These are phyloP conservation scores for Oryzias woworae DNA, from an alignment of 2,113 vertebrate genomes.

Conservation along the genomic window DNA sequence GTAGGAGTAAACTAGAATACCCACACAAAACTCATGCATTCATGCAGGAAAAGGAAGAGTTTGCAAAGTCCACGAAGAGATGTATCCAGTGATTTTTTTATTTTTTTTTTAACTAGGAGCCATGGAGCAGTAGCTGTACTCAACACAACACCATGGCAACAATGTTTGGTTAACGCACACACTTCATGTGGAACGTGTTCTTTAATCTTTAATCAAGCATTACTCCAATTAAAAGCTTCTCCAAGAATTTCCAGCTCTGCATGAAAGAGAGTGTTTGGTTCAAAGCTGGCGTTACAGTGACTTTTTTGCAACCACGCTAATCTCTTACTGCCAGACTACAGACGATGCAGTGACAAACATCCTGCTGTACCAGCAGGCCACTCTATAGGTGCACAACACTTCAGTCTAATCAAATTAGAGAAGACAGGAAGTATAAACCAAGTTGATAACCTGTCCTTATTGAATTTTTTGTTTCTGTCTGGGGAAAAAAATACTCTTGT, in stretches of 20 bases:
- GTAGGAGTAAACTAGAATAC: background rate
- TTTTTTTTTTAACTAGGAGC: no score
- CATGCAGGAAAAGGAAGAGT: background rate
- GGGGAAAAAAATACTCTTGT: slow-evolving; percentile 34
- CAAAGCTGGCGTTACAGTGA: no score
- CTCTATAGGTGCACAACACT: background rate
- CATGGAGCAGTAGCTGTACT: no score
- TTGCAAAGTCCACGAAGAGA: background rate
- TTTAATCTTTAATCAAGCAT: no score
- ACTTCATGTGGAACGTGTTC: no score
- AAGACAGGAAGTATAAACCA: slow-evolving; percentile 17
- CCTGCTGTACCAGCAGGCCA: background rate
- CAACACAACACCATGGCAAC: no score
- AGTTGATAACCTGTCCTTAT: slow-evolving; percentile 46
- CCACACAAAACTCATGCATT: background rate
- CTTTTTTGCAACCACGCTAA: background rate
- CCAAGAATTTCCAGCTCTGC: no score
- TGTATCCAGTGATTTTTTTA: no score
- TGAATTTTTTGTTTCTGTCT: slow-evolving; percentile 26
- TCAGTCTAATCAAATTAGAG: slow-evolving; percentile 23
- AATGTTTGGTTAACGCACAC: no score
- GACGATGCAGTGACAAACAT: slow-evolving; percentile 1
- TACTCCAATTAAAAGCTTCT: no score
- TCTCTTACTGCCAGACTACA: background rate
- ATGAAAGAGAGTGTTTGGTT: no score